phyloP scores from a whole-genome alignment of 2,113 vertebrate genomes.

The Psilopogon haemacephalus region DNA sequence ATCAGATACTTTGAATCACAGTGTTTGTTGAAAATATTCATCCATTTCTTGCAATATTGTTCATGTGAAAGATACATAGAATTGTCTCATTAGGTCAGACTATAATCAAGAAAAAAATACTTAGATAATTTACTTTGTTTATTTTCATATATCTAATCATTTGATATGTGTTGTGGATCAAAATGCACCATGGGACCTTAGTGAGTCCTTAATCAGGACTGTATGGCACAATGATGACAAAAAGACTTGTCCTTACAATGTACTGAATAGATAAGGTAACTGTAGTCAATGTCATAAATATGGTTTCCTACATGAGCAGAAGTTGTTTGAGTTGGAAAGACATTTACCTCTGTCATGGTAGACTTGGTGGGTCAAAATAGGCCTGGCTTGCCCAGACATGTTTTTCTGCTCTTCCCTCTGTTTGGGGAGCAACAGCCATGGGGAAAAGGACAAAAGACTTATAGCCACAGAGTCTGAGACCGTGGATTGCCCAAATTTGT shows the following conservation, averaged over 20 bases:
- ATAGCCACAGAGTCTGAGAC: too few species aligned
- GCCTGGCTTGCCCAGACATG: too few species aligned
- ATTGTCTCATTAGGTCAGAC: neutral
- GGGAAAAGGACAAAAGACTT: too few species aligned
- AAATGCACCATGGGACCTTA: neutral
- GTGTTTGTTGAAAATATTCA: slow-evolving; percentile 41
- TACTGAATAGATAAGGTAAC: neutral
- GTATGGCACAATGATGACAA: neutral
- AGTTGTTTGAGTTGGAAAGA: neutral
- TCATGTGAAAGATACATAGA: neutral
- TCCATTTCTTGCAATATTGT: slow-evolving; percentile 8
- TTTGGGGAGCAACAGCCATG: too few species aligned
- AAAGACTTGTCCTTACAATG: neutral
- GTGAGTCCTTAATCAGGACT: neutral
- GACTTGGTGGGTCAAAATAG: too few species aligned
- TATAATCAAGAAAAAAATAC: slow-evolving; percentile 23
- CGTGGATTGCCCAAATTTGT: too few species aligned
- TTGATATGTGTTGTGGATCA: neutral
- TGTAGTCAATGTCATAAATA: neutral
- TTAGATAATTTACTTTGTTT: neutral
- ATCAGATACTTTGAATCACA: neutral
- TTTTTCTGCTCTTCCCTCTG: too few species aligned
- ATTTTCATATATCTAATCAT: slow-evolving; percentile 13
- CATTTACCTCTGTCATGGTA: too few species aligned
- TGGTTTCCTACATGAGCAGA: neutral